phyloP scores from a whole-genome alignment of 1,140 invertebrate genomes.

The Caenorhabditis latens region DNA sequence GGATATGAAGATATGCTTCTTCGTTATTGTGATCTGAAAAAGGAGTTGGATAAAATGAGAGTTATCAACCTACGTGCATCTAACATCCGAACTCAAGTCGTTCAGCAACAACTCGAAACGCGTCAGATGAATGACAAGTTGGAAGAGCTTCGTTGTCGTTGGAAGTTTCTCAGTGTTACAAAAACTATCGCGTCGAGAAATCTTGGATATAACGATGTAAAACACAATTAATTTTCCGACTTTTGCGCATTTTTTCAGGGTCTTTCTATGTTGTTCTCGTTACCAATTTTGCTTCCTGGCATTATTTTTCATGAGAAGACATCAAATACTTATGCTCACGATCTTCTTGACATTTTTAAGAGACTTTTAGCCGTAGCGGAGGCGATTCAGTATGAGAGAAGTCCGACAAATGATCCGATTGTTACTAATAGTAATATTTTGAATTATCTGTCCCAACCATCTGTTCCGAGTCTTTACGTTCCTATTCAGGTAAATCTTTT shows the following conservation, averaged over 20 bases:
- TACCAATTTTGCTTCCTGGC: background rate
- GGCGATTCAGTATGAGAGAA: constrained; percentile 8
- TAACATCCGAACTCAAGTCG: background rate
- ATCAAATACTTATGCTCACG: background rate
- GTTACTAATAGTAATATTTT: background rate
- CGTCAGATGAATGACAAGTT: constrained; percentile 39
- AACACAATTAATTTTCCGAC: background rate
- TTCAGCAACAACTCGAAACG: background rate
- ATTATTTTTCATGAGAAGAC: background rate
- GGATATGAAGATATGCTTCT: constrained; percentile 38
- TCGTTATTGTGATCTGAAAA: constrained; percentile 14
- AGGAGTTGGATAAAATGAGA: background rate
- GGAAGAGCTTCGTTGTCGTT: background rate
- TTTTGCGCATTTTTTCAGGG: background rate
- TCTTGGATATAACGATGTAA: background rate
- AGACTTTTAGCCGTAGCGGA: background rate
- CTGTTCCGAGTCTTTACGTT: background rate
- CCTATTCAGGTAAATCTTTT: background rate
- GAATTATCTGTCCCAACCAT: background rate
- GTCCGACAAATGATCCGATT: background rate
- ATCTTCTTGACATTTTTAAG: background rate
- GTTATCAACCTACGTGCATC: background rate
- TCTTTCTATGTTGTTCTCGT: background rate
- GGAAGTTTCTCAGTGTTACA: background rate
- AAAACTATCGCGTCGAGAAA: background rate